Conservation (phyloP, 2,113 vertebrate genomes). For the Microcebus ravelobensis region DNA sequence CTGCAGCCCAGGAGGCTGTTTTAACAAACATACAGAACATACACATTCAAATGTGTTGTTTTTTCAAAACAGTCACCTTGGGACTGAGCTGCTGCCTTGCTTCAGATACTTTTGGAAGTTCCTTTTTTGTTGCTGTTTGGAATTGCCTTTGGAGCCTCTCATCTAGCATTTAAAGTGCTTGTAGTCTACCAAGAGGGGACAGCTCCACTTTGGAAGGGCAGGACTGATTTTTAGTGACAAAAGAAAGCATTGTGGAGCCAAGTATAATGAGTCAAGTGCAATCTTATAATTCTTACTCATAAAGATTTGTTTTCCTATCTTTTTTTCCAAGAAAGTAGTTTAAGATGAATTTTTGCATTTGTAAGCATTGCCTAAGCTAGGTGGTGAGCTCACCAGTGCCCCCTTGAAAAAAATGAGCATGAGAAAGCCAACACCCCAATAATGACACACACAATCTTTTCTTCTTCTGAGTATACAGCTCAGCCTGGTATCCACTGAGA, state of each 20-base stretch:
- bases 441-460: not conserved
- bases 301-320: constrained; percentile 51
- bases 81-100: not conserved
- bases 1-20: not conserved
- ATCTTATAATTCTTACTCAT: constrained; percentile 5
- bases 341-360: constrained; percentile 27
- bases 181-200: not conserved
- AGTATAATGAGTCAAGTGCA: not conserved
- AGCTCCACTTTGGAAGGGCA: not conserved
- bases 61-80: constrained; percentile 49
- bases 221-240: not conserved
- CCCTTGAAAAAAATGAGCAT: not conserved
- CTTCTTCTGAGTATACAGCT: not conserved
- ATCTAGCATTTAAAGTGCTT: not conserved
- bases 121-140: not conserved
- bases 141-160: not conserved
- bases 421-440: not conserved
- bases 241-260: not conserved
- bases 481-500: not conserved
- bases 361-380: not conserved
- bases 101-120: not conserved
- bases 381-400: not conserved
- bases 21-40: not conserved
- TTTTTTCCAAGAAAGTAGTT: not conserved
- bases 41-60: not conserved